A percentile compares a stretch with the other conserved stretches of the same genome.
phyloP scores from a whole-genome alignment of 2,888 invertebrate species.

The Eurytoma californica region DNA sequence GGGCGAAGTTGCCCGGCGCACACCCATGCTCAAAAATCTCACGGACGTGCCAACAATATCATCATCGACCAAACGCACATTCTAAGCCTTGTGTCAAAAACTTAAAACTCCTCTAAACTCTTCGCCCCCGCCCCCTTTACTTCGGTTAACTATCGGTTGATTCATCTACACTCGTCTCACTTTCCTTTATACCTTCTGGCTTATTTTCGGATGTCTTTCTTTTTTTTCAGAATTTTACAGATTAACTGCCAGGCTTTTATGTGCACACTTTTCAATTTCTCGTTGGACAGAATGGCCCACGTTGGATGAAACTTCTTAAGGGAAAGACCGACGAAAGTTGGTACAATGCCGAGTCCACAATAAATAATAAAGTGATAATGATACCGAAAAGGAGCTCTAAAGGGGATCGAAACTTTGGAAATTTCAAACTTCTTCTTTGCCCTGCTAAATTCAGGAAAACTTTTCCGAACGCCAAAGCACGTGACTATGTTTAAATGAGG shows the following conservation, averaged over 20 bases:
- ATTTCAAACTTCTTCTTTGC: slow-evolving; percentile 10
- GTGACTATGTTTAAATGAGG: slow-evolving; percentile 17
- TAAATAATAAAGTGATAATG: slow-evolving; percentile 26
- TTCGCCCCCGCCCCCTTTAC: no score
- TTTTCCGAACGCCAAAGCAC: slow-evolving; percentile 22
- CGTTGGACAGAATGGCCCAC: no score
- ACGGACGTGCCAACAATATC: slow-evolving; percentile 71
- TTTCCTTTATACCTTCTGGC: neutral
- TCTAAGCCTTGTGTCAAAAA: slow-evolving; percentile 63
- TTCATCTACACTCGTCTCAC: no score
- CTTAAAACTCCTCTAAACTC: slow-evolving; percentile 11
- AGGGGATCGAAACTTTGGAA: slow-evolving; percentile 35
- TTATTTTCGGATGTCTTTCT: slow-evolving; percentile 7
- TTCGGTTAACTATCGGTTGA: no score
- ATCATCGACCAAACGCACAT: slow-evolving; percentile 67
- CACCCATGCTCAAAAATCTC: neutral
- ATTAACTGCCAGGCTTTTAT: no score
- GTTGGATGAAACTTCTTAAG: neutral
- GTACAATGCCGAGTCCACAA: neutral
- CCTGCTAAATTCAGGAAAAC: slow-evolving; percentile 13
- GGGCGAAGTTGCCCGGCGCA: neutral
- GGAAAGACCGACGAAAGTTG: neutral
- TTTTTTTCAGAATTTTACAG: neutral
- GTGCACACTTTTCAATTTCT: no score
- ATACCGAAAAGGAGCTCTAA: slow-evolving; percentile 20